A percentile compares a stretch with the other conserved stretches of the same genome.
Evolutionary conservation across 2,797 vertebrate species (phyloP).

Genomic region (Tenualosa ilisha): DNA sequence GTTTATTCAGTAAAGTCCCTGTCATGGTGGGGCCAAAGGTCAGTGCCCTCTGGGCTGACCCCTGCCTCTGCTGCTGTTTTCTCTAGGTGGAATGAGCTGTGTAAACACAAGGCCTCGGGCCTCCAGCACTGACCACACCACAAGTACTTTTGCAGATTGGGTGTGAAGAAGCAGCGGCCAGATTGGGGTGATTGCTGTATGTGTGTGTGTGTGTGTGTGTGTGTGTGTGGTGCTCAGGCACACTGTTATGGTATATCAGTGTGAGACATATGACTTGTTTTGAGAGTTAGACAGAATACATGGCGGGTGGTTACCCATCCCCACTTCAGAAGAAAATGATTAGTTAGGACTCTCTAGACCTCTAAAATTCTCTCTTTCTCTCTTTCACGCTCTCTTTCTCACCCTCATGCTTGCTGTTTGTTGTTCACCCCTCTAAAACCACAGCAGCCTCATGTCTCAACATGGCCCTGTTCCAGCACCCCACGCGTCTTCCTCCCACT

Average conservation of each 20-base stretch:
- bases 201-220: too few relatives aligned
- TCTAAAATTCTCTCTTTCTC: neutral
- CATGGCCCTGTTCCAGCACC: neutral
- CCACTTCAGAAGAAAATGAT: neutral
- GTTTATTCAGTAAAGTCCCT: conserved; percentile 26
- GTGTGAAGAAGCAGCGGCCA: neutral
- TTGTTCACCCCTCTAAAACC: neutral
- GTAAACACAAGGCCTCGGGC: neutral
- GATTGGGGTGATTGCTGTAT: neutral
- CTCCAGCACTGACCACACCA: conserved; percentile 9
- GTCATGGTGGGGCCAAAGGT: neutral
- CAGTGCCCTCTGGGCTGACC: neutral
- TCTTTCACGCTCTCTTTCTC: neutral
- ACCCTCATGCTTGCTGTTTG: neutral
- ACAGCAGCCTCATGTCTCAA: conserved; percentile 11
- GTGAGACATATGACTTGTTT: neutral
- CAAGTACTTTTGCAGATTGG: conserved; percentile 19
- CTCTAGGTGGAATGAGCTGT: conserved; percentile 19
- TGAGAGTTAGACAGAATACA: neutral
- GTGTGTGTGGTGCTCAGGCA: too few relatives aligned
- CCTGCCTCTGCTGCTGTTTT: conserved; percentile 17
- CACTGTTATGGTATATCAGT: neutral
- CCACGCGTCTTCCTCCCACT: neutral
- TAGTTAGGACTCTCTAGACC: neutral
- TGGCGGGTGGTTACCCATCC: neutral